Evolutionary conservation across 2,888 invertebrate species (phyloP).

Genomic region (Drymonia ruficornis): DNA sequence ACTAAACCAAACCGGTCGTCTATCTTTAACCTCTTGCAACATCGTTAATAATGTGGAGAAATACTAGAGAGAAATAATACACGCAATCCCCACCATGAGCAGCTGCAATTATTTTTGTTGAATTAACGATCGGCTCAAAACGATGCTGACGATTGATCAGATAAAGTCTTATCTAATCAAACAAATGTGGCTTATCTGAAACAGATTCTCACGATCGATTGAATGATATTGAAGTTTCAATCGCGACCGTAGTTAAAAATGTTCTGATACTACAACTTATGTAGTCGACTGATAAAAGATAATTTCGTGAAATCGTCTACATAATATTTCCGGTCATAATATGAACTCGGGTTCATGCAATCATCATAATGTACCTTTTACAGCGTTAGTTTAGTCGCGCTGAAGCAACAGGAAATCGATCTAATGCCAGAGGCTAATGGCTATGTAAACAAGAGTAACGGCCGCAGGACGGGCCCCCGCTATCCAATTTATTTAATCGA

Average conservation of each 20-base stretch:
- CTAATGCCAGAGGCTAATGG: slow-evolving; percentile 54
- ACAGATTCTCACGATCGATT: slow-evolving; percentile 55
- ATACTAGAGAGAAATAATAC: slow-evolving; percentile 25
- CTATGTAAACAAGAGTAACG: slow-evolving; percentile 50
- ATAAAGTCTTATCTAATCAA: slow-evolving; percentile 49
- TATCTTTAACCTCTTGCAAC: slow-evolving; percentile 59
- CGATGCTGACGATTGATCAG: slow-evolving; percentile 18
- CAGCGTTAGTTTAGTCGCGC: slow-evolving; percentile 21
- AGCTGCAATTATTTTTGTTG: slow-evolving; percentile 14
- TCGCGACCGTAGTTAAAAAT: slow-evolving; percentile 28
- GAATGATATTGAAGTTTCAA: slow-evolving; percentile 36
- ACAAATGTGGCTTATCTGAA: slow-evolving; percentile 43
- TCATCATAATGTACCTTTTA: slow-evolving; percentile 20
- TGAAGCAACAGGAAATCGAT: slow-evolving; percentile 58
- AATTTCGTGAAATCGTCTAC: slow-evolving; percentile 6
- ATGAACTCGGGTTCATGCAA: slow-evolving; percentile 32
- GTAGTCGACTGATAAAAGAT: slow-evolving; percentile 33
- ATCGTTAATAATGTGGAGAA: slow-evolving; percentile 36
- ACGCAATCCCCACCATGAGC: slow-evolving; percentile 17
- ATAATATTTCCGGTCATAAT: slow-evolving; percentile 15
- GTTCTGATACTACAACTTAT: slow-evolving; percentile 13
- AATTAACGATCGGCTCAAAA: slow-evolving; percentile 17
- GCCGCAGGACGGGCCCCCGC: slow-evolving; percentile 31
- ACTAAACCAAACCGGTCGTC: slow-evolving; percentile 48
- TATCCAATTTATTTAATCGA: slow-evolving; percentile 24